phyloP scores from a whole-genome alignment of 2,113 vertebrate genomes.

The Lepus timidus region DNA sequence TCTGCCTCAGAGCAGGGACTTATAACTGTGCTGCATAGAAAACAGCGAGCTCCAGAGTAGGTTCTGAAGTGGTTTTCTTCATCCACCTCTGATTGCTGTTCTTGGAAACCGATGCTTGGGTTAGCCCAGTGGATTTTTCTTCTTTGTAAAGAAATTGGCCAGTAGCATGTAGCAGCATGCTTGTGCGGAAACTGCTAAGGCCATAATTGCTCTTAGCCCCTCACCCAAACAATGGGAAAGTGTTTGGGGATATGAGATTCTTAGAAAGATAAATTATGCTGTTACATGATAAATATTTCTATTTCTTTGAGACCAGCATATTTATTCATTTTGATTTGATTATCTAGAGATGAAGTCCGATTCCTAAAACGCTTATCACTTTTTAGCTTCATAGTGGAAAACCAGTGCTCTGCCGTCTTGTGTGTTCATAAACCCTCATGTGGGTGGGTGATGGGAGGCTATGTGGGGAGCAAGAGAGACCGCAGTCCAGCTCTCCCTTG shows the following conservation, averaged over 20 bases:
- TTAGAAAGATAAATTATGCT: conserved; percentile 45
- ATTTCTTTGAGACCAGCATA: background rate
- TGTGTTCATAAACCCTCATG: too few relatives aligned
- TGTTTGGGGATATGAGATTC: background rate
- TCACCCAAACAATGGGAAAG: background rate
- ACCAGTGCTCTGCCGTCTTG: background rate
- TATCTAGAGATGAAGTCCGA: background rate
- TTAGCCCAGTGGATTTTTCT: conserved; percentile 28
- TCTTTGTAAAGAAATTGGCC: conserved; percentile 26
- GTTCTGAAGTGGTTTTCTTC: background rate
- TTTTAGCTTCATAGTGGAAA: background rate
- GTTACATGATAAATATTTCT: conserved; percentile 23
- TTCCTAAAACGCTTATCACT: conserved; percentile 9
- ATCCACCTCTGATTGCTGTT: conserved; percentile 42
- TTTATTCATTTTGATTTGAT: conserved; percentile 67
- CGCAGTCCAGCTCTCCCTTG: background rate
- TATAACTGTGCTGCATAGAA: conserved; percentile 13
- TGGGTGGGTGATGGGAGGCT: background rate
- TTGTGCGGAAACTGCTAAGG: conserved; percentile 2
- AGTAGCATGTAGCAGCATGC: background rate
- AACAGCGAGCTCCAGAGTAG: background rate
- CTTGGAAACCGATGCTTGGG: conserved; percentile 3
- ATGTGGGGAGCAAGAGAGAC: background rate
- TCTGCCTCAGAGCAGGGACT: conserved; percentile 49
- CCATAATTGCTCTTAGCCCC: background rate